These are phyloP conservation scores for Tipula confusa DNA, from an alignment of 2,888 invertebrate species.

Conservation along the genomic window DNA sequence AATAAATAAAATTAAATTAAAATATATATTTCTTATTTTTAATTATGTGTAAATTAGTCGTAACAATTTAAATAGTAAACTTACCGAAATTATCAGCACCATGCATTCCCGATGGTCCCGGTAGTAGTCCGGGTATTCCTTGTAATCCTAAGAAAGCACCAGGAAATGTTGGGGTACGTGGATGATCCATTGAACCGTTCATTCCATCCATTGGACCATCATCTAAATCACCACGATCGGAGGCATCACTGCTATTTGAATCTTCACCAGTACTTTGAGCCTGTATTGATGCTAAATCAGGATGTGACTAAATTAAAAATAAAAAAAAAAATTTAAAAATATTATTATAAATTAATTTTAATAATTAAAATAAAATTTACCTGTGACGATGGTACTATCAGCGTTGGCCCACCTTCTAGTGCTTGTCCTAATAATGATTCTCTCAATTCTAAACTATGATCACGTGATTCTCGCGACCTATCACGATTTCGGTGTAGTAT, in stretches of 20 bases:
- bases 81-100: constrained; percentile 78
- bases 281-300: constrained; percentile 55
- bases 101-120: constrained; percentile 81
- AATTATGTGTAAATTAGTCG: background rate
- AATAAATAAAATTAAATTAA: constrained; percentile 13
- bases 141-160: constrained; percentile 75
- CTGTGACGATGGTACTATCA: constrained; percentile 33
- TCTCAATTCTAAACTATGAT: constrained; percentile 62
- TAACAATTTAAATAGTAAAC: constrained; percentile 43
- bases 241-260: constrained; percentile 78
- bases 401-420: constrained; percentile 67
- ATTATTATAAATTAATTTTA: too few species aligned
- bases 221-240: constrained; percentile 61
- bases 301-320: constrained; percentile 51
- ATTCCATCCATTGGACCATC: constrained; percentile 59
- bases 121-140: constrained; percentile 73
- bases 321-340: background rate
- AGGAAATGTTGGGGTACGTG: constrained; percentile 70
- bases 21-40: background rate
- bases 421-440: constrained; percentile 73
- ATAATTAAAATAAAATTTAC: background rate
- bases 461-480: constrained; percentile 46
- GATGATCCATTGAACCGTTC: constrained; percentile 61
- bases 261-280: constrained; percentile 76
- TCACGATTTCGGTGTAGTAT: constrained; percentile 37